Evolutionary conservation across 1,140 invertebrate genomes (phyloP), one percentile per base, ranked within the genome.

Genomic region (Phenacoccus solenopsis): DNA sequence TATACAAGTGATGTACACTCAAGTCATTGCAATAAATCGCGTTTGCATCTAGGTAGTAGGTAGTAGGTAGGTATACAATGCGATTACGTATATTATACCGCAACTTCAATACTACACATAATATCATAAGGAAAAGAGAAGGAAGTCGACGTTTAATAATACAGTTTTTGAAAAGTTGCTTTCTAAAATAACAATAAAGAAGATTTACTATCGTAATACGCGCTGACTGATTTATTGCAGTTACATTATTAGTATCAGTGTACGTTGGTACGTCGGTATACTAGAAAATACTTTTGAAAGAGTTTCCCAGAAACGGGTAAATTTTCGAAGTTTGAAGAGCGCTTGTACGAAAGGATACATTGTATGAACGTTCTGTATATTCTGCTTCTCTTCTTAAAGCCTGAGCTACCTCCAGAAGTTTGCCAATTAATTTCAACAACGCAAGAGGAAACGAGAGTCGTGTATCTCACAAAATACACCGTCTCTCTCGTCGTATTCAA

Each of bases 171-270:
- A 64, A 64, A 64, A 64, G 59, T 64, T 64, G 22, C 59, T 64
- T 64, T 64, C 59, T 64, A 64, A 49, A 64, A 64, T 64, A 64
- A 64, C 59, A 64, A 64, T 64, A 64, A 64, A 64, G 59, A 64
- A 64, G 59, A 64, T 64, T 64, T 64, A 64, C 59, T 64, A 64
- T 64, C 25, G 59, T 64, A 64, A 64, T 64, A 64, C 16, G 22
- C 59, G 10, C 25, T 27, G 59, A 64, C 59, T 64, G 59, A 64
- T 64, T 64, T 64, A 64, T 64, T 10, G 59, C 25, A 27, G 59
- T 64, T 64, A 22, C 12, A n/a, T 49, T 49, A 49, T 49, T 49
- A 64, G 22, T 64, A 25, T 27, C 56, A 5, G 22, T 38, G n/a
- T 64, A 64, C 25, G 59, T 64, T 64, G 59, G 13, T 64, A 16